Evolutionary conservation across 2,797 vertebrate genomes (phyloP).

Genomic region (Schizopygopsis pylzovi): DNA sequence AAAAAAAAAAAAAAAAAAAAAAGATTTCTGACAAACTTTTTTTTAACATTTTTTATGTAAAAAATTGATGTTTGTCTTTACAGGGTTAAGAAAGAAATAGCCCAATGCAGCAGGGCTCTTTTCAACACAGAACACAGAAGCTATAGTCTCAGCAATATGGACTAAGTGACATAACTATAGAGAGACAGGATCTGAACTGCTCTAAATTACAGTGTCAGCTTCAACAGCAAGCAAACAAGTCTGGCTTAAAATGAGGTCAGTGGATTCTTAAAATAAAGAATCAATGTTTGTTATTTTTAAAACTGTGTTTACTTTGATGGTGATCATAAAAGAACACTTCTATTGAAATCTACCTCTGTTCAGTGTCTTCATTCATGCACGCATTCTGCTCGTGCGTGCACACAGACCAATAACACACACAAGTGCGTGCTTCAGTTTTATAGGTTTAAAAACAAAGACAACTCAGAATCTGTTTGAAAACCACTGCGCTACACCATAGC

Average conservation of each 20-base stretch:
- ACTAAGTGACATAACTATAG: not conserved
- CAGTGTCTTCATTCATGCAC: slow-evolving; percentile 31
- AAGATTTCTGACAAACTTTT: not conserved
- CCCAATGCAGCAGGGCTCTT: slow-evolving; percentile 37
- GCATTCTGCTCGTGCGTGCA: not conserved
- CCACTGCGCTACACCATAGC: not conserved
- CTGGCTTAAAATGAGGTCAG: not conserved
- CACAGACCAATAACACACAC: not conserved
- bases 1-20: not conserved
- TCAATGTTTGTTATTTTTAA: not conserved
- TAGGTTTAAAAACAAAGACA: not conserved
- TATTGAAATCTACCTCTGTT: not conserved
- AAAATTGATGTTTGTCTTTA: not conserved
- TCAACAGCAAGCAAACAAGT: not conserved
- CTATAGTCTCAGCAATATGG: not conserved
- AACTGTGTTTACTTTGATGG: not conserved
- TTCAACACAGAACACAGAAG: not conserved
- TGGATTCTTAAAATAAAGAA: not conserved
- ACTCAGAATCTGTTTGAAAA: not conserved
- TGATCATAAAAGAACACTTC: not conserved
- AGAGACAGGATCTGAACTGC: not conserved
- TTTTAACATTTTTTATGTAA: too few relatives aligned
- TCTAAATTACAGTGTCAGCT: slow-evolving; percentile 11
- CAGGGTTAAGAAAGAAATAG: slow-evolving; percentile 56
- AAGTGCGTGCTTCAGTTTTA: not conserved